phyloP scores from a whole-genome alignment of 92 coral and sea anemone species.

The Metridium senile region DNA sequence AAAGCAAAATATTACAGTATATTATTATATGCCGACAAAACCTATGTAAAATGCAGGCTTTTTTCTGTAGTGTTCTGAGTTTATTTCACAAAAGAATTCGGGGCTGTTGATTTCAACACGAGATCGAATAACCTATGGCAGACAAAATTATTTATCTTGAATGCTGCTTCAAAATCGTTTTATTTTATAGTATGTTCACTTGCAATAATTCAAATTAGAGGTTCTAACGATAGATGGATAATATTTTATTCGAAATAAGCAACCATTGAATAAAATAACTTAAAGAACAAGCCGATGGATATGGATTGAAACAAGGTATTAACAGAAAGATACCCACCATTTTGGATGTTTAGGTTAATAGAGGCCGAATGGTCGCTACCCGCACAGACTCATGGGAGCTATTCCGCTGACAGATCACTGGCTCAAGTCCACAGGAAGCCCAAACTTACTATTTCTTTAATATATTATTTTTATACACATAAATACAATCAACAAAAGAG shows the following conservation, averaged over 20 bases:
- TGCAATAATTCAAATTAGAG: not conserved
- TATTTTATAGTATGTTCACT: not conserved
- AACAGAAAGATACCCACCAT: constrained; percentile 64
- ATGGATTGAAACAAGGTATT: constrained; percentile 44
- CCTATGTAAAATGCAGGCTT: too few species aligned
- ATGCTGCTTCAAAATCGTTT: not conserved
- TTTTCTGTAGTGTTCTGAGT: too few species aligned
- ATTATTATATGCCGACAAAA: too few species aligned
- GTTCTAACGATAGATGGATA: not conserved
- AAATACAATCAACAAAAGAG: too few species aligned
- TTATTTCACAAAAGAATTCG: too few species aligned
- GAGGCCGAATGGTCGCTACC: constrained; percentile 37
- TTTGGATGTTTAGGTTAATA: constrained; percentile 67
- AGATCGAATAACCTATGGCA: not conserved
- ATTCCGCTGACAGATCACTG: constrained; percentile 33
- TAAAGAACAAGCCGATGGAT: constrained; percentile 48
- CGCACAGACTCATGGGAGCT: constrained; percentile 64
- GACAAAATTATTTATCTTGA: not conserved
- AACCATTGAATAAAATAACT: not conserved
- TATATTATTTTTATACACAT: not conserved
- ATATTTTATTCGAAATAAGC: not conserved
- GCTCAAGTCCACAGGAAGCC: constrained; percentile 18
- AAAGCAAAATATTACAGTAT: too few species aligned
- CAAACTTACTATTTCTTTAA: too few species aligned
- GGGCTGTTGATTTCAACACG: too few species aligned